A percentile compares a stretch with the other conserved stretches of the same genome.
phyloP scores from a whole-genome alignment of 2,888 invertebrate species.

The Acholoe squamosa region DNA sequence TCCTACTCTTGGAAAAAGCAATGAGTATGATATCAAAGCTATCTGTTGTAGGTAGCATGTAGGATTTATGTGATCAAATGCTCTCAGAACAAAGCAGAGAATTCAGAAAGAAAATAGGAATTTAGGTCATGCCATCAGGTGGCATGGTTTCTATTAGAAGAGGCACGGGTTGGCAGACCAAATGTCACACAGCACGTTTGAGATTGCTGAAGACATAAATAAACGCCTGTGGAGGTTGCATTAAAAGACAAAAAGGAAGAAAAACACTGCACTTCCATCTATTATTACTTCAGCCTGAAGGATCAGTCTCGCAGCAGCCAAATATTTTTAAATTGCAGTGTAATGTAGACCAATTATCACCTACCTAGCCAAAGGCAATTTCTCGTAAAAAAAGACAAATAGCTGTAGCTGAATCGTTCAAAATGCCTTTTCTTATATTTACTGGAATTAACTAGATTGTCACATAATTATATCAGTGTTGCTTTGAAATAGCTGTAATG shows the following conservation, averaged over 20 bases:
- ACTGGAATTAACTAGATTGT: background rate
- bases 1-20: too few species aligned
- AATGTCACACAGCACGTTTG: conserved; percentile 16
- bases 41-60: too few species aligned
- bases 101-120: conserved; percentile 1
- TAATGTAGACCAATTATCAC: conserved; percentile 27
- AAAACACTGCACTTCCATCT: background rate
- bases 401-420: background rate
- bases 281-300: background rate
- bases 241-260: background rate
- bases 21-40: too few species aligned
- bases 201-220: background rate
- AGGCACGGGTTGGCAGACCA: background rate
- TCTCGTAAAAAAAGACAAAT: background rate
- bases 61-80: background rate
- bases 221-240: background rate
- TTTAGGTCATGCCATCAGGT: background rate
- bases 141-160: conserved; percentile 23
- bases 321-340: background rate
- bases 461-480: background rate
- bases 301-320: background rate
- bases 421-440: background rate
- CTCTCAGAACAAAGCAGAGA: background rate
- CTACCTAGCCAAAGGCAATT: background rate
- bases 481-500: background rate